Base-by-base conservation (phyloP, 2,888 invertebrate species). In the Papilio protenor region DNA sequence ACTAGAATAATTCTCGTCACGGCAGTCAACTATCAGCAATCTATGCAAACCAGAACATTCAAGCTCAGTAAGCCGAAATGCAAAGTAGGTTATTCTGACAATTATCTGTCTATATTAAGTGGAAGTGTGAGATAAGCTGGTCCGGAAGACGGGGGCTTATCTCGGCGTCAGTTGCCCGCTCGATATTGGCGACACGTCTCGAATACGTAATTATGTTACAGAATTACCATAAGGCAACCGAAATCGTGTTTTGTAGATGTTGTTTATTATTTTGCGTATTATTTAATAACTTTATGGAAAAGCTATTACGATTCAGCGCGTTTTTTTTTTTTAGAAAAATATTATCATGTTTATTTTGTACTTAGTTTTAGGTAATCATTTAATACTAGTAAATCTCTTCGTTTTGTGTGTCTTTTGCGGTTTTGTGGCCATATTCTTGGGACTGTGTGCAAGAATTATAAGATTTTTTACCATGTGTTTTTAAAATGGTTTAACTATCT, bases 171-270 rank as follows among this genome's bases (percentile, higher is more conserved):
- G 81, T 83, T 84, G 86, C 88, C 84, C 90, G 92, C 87, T 92
- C 92, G 90, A 92, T 92, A 91, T 84, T 80, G 74, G 66, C 47
- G 71, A 87, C 91, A 91, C 88, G 91, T 87, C 81, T 79, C 66
- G 90, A 91, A 91, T 90, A 80, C 77, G 72, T 79, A 79, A 33
- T 75, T 61, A 57, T 77, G 71, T 78, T 73, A 57, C 59, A 70
- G 57, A 55, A 61, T 76, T 72, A 76, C 77, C 75, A 71, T 79
- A 33, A 40, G 73, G 21, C 52, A 66, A 23, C 11, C 27, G 40
- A 73, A 69, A 73, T 69, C 59, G 49, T 73, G 73, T 73, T 73
- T 75, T 57, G 57, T 75, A 45, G 49, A 75, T 61, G 61, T 61
- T 61, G 27, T 61, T 61, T 14, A 55, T 55, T n/a, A 59, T 11